Base-by-base conservation (phyloP, 2,113 vertebrate species). In the Hyla sarda region DNA sequence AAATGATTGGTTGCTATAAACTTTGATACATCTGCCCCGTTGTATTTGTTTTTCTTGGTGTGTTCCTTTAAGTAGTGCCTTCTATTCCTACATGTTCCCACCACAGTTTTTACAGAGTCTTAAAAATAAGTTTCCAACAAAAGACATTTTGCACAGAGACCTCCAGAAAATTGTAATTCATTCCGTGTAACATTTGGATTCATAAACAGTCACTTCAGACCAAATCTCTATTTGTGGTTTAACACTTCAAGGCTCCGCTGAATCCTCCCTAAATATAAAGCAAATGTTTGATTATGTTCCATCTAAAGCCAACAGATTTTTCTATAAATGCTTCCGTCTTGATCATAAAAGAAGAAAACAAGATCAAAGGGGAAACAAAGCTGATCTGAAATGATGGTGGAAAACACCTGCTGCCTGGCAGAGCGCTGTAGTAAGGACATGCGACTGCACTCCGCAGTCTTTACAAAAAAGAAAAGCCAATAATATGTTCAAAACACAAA, bases 251-350 rank as follows among this genome's bases (percentile, higher is more conserved):
- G 82, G 67, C 67, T 83, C 2, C 37, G 34, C 50, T 5, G 67
- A 73, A 74, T 45, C 67, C 34, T 74, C 25, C 82, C 34, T 52
- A 34, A 71, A 83, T 74, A 50, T 19, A 83, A 83, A 73, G 32
- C 82, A 83, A 83, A 73, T 72, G 82, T 73, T 73, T 83, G 82
- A 85, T 85, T 79, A 78, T 37, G 60, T 79, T 79, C n/a, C 75
- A 30, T 79, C 75, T 71, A 50, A 80, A 78, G 60, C 60, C 30
- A 67, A 77, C 32, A 79, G 84, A 56, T 80, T 86, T 84, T 83
- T 58, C 72, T 28, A 75, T 80, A 80, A 86, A 86, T 34, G 75
- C 76, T 80, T 80, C 84, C 16, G 62, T 45, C 75, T 80, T 71
- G 56, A 56, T 86, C 76, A 72, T 58, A 80, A 84, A 76, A 60